Evolutionary conservation across 2,113 vertebrate species (phyloP).

Genomic region (Meles meles): DNA sequence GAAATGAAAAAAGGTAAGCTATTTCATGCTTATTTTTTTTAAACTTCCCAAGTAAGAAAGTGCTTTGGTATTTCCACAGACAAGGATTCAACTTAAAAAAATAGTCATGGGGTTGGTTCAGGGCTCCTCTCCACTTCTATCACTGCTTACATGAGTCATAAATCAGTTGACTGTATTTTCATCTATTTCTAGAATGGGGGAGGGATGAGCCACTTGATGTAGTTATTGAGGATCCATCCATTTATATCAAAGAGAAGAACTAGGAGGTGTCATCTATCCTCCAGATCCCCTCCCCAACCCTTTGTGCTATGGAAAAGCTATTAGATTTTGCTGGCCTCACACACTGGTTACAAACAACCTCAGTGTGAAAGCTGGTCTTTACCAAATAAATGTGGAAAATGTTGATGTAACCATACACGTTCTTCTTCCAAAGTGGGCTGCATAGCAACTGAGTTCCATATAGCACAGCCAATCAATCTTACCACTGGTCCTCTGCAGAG

Average conservation of each 20-base stretch:
- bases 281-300: not conserved
- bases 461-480: not conserved
- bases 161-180: not conserved
- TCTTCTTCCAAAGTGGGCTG: not conserved
- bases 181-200: not conserved
- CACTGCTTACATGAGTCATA: not conserved
- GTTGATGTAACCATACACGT: not conserved
- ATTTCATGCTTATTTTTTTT: not conserved
- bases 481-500: not conserved
- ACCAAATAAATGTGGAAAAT: not conserved
- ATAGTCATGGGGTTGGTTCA: not conserved
- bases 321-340: not conserved
- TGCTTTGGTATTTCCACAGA: not conserved
- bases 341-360: not conserved
- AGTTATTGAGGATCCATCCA: not conserved
- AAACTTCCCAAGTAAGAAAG: not conserved
- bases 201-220: not conserved
- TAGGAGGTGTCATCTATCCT: not conserved
- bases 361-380: not conserved
- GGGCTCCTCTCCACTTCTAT: not conserved
- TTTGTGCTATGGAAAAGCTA: not conserved
- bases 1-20: not conserved
- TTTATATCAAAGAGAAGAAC: not conserved
- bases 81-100: not conserved
- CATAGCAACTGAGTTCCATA: not conserved